Base-by-base conservation (phyloP, 2,797 vertebrate species). In the Halcyon smyrnensis region DNA sequence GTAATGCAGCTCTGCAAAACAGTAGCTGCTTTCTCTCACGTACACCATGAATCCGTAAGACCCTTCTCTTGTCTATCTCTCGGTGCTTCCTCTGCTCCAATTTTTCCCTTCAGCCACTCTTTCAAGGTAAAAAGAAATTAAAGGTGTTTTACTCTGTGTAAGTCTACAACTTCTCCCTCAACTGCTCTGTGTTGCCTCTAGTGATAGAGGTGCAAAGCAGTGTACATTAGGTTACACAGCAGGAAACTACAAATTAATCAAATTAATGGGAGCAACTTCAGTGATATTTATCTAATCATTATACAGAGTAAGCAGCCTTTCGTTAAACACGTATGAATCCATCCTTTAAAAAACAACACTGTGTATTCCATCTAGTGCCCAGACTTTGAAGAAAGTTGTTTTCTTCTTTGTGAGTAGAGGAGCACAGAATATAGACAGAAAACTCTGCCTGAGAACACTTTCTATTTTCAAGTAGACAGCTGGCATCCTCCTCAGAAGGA, bases 381-480 rank as follows among this genome's bases (percentile, higher is more conserved):
- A 8, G 9, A 14, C 32, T 56, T 59, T 36, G 4, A 8, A 59
- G 25, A 50, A 77, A 51, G n/a, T 45, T 11, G 11, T 81, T n/a
- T 64, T 43, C 21, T 53, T 77, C 41, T 89, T 59, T 32, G 9
- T n/a, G 19, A 75, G 23, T 8, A 63, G 6, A 75, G 69, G 4
- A 81, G 8, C 21, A 41, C 23, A 59, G 41, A 89, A 27, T 7
- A 78, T 9, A 69, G 89, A 87, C 34, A 92, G 56, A 96, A 94
- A 89, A 11, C 18, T 30, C 39, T 67, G 39, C 19, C 70, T 82
- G 77, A 85, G 46, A 97, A 93, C 65, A 95, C 76, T 89, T 87
- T 84, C 62, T 64, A 6, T 91, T 83, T 97, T 95, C 85, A 89
- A 67, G 45, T 73, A 95, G 84, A 93, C 56, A 77, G 86, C 90